Conservation (phyloP, 2,888 invertebrate species). For the Agonopterix alstromeriana region DNA sequence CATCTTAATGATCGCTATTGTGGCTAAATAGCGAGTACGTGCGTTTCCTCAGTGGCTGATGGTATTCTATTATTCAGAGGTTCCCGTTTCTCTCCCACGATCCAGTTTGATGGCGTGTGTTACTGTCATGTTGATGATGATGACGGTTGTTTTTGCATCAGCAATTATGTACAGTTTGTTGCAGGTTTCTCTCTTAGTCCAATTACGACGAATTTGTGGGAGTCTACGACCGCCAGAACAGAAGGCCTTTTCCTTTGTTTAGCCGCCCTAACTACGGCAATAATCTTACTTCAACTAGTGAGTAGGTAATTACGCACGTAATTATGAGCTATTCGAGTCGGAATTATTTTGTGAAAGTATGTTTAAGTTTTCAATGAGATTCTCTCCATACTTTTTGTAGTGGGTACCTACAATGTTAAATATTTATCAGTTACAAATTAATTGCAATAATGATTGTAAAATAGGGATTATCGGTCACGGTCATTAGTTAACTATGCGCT, state of each 20-base stretch:
- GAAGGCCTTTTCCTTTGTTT: slow-evolving; percentile 58
- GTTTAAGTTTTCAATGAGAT: too few species aligned
- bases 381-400: slow-evolving; percentile 1
- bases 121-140: slow-evolving; percentile 64
- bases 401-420: background rate
- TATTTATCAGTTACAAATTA: background rate
- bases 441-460: background rate
- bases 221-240: slow-evolving; percentile 39
- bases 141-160: slow-evolving; percentile 67
- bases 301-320: slow-evolving; percentile 46
- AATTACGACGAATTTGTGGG: slow-evolving; percentile 67
- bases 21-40: slow-evolving; percentile 46
- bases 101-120: slow-evolving; percentile 64
- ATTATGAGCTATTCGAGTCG: slow-evolving; percentile 46
- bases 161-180: slow-evolving; percentile 69
- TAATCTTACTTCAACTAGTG: slow-evolving; percentile 17
- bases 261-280: slow-evolving; percentile 39
- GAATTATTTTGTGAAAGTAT: slow-evolving; percentile 38
- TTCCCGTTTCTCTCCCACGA: slow-evolving; percentile 73
- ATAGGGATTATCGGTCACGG: slow-evolving; percentile 17
- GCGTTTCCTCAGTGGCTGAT: slow-evolving; percentile 55
- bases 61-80: slow-evolving; percentile 46
- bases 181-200: slow-evolving; percentile 62
- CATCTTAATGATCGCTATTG: slow-evolving; percentile 61
- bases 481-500: slow-evolving; percentile 17